These are phyloP conservation scores for Tortricodes alternella DNA, from an alignment of 2,888 invertebrate genomes.

Conservation along the genomic window DNA sequence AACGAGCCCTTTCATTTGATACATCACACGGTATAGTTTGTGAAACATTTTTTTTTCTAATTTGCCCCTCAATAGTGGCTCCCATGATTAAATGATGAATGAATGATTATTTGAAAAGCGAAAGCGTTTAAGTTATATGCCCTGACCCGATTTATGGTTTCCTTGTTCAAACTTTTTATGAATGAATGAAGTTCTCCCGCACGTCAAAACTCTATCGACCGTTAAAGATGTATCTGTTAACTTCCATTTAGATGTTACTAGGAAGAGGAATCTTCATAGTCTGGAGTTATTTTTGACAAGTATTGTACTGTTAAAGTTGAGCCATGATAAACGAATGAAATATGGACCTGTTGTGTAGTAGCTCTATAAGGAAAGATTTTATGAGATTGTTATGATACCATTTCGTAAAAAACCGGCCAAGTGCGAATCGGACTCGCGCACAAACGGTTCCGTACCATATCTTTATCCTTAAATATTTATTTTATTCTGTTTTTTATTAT, in stretches of 20 bases:
- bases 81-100: neutral
- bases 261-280: no score
- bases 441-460: no score
- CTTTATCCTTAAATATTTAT: no score
- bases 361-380: neutral
- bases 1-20: no score
- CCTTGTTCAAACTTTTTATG: slow-evolving; percentile 32
- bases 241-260: slow-evolving; percentile 39
- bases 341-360: slow-evolving; percentile 11
- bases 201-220: slow-evolving; percentile 66
- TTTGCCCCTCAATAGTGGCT: no score
- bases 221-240: slow-evolving; percentile 63
- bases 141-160: slow-evolving; percentile 40
- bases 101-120: no score
- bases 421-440: no score
- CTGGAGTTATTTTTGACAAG: slow-evolving; percentile 10
- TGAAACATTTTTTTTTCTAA: no score
- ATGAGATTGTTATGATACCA: neutral
- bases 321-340: neutral
- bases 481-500: no score
- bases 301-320: slow-evolving; percentile 4
- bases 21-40: no score
- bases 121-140: neutral
- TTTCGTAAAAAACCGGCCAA: no score
- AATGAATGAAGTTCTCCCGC: slow-evolving; percentile 46